Evolutionary conservation across 2,888 invertebrate species (phyloP), one percentile per base, ranked within the genome.

Genomic region (Drosophila basisetae): DNA sequence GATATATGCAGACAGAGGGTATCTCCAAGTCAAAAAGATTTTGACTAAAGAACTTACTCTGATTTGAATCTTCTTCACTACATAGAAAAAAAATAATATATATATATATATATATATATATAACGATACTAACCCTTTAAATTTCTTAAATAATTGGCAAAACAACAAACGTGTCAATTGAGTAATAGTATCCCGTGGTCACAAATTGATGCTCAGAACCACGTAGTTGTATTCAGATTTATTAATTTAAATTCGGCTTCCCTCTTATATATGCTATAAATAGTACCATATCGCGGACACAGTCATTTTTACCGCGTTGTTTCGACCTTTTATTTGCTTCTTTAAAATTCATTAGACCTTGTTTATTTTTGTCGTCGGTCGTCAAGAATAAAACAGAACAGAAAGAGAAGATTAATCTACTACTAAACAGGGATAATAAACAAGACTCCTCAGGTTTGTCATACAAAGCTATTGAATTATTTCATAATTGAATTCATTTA

Each of bases 111-210:
- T 22, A 22, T 22, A 28, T 0, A 18, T 16, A 16, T 52, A 11
- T 22, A 18, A 4, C 22, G 10, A 9, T 10, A n/a, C 16, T 22
- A 31, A 58, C 30, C 56, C 41, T 39, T 31, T 41, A 16, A 22
- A 5, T 39, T 16, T 53, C 25, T 39, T 37, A 28, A 65, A 41
- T 59, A 55, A 68, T 60, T 73, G 67, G 33, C 60, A 39, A 37
- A 56, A 55, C 33, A 47, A 55, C 22, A 49, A 78, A 88, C 88
- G 85, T 85, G 88, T 75, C 80, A 69, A 59, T 69, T 73, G 41
- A 28, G 11, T n/a, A 25, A 53, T 62, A 60, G 64, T 82, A 73
- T 80, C 88, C 88, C 80, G 85, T 71, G 53, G 85, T 13, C 50
- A 58, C 47, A 47, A 37, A 55, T 66, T 52, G 53, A 35, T 53